Conservation (phyloP, 2,113 vertebrate genomes). For the Climacteris rufus region DNA sequence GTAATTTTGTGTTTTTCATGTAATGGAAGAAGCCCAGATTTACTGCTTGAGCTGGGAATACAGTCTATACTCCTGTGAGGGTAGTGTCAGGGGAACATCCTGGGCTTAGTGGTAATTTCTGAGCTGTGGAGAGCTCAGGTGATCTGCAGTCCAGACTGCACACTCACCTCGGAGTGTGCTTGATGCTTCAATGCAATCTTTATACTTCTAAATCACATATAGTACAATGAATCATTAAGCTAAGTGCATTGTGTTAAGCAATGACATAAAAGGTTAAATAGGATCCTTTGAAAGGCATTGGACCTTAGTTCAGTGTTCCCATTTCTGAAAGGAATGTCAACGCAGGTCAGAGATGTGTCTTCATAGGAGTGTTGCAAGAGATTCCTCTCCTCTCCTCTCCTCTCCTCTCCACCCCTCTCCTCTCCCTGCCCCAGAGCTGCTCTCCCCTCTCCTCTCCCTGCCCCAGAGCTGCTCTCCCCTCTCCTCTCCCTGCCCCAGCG, state of each 20-base stretch:
- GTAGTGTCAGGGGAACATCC: not conserved
- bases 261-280: not conserved
- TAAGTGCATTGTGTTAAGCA: not conserved
- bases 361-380: not conserved
- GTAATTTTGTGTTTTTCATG: not conserved
- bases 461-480: too few species aligned
- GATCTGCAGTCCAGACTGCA: not conserved
- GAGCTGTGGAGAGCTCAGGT: not conserved
- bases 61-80: not conserved
- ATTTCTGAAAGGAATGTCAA: not conserved
- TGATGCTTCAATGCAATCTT: not conserved
- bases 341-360: rapidly evolving
- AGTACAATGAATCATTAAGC: not conserved
- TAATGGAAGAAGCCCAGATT: not conserved
- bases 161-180: not conserved
- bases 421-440: too few species aligned
- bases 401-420: too few species aligned
- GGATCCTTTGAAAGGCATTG: not conserved
- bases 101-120: not conserved
- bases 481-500: too few species aligned
- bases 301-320: not conserved
- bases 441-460: too few species aligned
- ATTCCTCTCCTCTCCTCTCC: too few species aligned
- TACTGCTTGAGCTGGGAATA: not conserved
- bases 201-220: not conserved